phyloP scores from a whole-genome alignment of 1,140 invertebrate species.

The Lepidotrigona ventralis region DNA sequence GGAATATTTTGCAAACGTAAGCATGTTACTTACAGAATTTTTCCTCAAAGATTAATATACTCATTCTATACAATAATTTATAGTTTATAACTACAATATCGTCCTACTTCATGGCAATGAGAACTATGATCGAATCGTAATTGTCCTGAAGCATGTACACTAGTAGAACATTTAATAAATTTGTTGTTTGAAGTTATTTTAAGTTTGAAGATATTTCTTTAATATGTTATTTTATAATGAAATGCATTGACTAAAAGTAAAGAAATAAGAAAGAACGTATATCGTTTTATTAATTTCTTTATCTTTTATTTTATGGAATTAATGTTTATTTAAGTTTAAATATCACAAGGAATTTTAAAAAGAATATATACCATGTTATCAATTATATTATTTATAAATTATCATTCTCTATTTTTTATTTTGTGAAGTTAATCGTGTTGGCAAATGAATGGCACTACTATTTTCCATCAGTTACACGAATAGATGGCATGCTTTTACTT shows the following conservation, averaged over 20 bases:
- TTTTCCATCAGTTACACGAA: neutral
- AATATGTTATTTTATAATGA: neutral
- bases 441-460: no score
- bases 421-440: no score
- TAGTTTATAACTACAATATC: slow-evolving; percentile 54
- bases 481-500: no score
- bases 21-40: neutral
- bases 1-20: slow-evolving; percentile 55
- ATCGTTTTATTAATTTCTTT: no score
- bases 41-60: neutral
- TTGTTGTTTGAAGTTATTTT: neutral
- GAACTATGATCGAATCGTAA: slow-evolving; percentile 38
- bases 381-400: no score
- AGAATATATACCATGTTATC: no score
- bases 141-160: neutral
- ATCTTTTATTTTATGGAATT: neutral
- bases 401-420: no score
- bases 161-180: neutral
- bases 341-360: no score
- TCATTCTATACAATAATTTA: neutral
- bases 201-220: neutral
- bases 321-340: no score
- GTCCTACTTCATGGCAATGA: slow-evolving; percentile 56
- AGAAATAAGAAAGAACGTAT: no score
- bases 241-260: no score